These are phyloP conservation scores for Drosophila suzukii DNA, from an alignment of 1,140 invertebrate species.

Conservation along the genomic window DNA sequence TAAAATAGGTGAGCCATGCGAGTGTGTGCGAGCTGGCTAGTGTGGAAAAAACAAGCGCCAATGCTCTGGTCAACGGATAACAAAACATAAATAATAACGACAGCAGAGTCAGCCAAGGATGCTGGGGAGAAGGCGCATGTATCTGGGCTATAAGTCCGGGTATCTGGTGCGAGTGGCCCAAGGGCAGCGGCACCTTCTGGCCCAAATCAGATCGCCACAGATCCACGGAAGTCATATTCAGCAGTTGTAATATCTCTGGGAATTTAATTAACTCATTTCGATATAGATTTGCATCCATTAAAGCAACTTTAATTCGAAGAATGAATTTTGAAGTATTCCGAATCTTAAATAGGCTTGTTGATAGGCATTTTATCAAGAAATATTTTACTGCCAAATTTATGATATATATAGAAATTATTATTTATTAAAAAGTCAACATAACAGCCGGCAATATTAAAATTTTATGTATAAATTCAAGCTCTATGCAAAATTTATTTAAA, in stretches of 20 bases:
- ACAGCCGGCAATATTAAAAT: no score
- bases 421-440: no score
- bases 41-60: slow-evolving; percentile 62
- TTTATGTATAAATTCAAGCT: no score
- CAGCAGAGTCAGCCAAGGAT: slow-evolving; percentile 48
- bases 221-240: neutral
- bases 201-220: slow-evolving; percentile 17
- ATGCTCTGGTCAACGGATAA: slow-evolving; percentile 83
- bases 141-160: slow-evolving; percentile 10
- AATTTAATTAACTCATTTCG: neutral
- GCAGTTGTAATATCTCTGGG: neutral
- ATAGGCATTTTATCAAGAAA: no score
- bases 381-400: no score
- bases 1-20: slow-evolving; percentile 75
- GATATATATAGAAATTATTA: no score
- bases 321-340: no score
- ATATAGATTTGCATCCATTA: neutral
- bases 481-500: no score
- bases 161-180: slow-evolving; percentile 24
- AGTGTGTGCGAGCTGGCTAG: slow-evolving; percentile 32
- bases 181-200: slow-evolving; percentile 27
- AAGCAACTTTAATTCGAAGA: no score
- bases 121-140: slow-evolving; percentile 22
- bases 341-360: no score
- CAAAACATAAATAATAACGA: slow-evolving; percentile 84